phyloP scores from a whole-genome alignment of 2,113 vertebrate species.

The Calypte anna region DNA sequence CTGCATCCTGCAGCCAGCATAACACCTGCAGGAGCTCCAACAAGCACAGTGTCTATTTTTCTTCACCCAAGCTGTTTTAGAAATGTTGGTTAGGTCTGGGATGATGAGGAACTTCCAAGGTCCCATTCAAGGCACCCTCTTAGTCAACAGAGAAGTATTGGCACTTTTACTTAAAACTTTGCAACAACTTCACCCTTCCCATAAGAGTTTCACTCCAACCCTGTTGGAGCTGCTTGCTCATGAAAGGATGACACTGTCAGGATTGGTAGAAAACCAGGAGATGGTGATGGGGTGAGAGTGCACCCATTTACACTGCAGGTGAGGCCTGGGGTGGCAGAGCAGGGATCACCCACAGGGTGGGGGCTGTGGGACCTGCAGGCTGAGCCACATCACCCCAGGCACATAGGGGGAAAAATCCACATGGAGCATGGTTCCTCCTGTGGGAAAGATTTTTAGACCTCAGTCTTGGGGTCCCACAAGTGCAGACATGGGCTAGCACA shows the following conservation, averaged over 20 bases:
- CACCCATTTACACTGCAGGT: neutral
- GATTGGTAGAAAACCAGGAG: neutral
- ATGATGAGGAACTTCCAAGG: neutral
- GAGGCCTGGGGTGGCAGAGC: neutral
- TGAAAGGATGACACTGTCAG: neutral
- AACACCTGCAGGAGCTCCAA: fast-evolving
- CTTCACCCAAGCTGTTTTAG: neutral
- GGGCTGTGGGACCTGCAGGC: neutral
- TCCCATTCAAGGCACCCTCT: neutral
- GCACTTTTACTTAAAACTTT: neutral
- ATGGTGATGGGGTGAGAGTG: neutral
- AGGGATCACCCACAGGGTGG: neutral
- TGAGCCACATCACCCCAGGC: fast-evolving
- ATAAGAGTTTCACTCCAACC: neutral
- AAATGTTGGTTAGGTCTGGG: neutral
- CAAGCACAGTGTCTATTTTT: neutral
- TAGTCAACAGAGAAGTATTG: neutral
- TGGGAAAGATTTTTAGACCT: neutral
- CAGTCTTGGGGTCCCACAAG: neutral
- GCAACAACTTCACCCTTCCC: neutral
- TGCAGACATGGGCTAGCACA: neutral
- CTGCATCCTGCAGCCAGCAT: neutral
- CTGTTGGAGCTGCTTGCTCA: neutral
- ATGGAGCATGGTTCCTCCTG: neutral
- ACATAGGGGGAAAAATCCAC: neutral